phyloP scores from a whole-genome alignment of 2,888 invertebrate species.

The Hypselothyrea guttata region DNA sequence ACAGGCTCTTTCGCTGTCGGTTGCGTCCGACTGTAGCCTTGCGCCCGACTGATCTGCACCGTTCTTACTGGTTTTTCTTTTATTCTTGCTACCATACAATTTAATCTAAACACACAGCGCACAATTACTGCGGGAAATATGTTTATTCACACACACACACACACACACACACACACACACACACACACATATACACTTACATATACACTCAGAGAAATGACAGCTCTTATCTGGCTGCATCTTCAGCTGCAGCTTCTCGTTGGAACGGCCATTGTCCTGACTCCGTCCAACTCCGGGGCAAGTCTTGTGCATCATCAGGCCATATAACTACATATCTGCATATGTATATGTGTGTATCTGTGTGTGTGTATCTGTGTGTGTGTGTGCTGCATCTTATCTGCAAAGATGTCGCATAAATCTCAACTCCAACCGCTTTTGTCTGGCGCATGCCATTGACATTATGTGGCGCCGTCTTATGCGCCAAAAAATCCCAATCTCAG shows the following conservation, averaged over 20 bases:
- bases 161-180: not conserved
- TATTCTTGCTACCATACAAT: no score
- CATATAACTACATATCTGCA: not conserved
- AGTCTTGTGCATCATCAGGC: not conserved
- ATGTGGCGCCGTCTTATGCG: constrained; percentile 34
- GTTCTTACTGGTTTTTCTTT: no score
- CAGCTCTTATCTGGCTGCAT: not conserved
- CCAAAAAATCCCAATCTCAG: constrained; percentile 21
- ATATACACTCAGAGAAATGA: constrained; percentile 21
- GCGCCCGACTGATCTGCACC: no score
- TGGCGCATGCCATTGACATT: constrained; percentile 28
- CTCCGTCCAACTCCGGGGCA: not conserved
- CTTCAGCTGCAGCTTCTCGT: not conserved
- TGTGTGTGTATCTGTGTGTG: constrained; percentile 7
- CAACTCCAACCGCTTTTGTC: constrained; percentile 10
- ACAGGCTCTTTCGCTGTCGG: no score
- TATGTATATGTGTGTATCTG: not conserved
- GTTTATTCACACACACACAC: constrained; percentile 13
- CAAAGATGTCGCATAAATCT: constrained; percentile 49
- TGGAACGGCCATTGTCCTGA: constrained; percentile 21
- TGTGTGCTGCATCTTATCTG: constrained; percentile 37
- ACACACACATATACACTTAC: no score
- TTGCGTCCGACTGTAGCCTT: no score
- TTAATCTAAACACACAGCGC: constrained; percentile 31
- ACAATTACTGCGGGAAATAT: constrained; percentile 37